Conservation (phyloP, 2,797 vertebrate genomes). For the Phylloscopus collybita region DNA sequence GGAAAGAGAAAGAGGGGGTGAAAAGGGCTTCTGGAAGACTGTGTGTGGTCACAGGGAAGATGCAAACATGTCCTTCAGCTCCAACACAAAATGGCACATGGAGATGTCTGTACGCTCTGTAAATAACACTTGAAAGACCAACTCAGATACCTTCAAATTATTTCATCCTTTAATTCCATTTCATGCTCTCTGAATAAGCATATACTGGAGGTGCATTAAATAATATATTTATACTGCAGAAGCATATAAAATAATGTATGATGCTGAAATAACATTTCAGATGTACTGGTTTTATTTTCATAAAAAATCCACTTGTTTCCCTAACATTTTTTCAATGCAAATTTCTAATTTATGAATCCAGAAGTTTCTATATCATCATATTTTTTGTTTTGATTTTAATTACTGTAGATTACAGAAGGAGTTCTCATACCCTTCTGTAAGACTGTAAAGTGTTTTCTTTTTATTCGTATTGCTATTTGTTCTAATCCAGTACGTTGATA, state of each 20-base stretch:
- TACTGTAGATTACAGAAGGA: not conserved
- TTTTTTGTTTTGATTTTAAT: not conserved
- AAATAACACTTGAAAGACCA: not conserved
- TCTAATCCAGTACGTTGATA: not conserved
- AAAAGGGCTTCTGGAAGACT: not conserved
- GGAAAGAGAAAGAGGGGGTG: not conserved
- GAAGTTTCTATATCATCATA: not conserved
- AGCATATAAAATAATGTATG: not conserved
- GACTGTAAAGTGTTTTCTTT: not conserved
- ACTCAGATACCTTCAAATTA: not conserved
- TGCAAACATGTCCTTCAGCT: not conserved
- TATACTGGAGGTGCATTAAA: not conserved
- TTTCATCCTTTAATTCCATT: not conserved
- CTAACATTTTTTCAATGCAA: not conserved
- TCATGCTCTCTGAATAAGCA: not conserved
- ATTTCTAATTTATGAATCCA: not conserved
- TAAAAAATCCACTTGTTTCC: not conserved
- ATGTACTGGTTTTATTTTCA: not conserved
- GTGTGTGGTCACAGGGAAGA: not conserved
- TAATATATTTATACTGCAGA: not conserved
- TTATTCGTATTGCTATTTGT: not conserved
- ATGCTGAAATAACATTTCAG: not conserved
- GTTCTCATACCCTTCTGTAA: not conserved
- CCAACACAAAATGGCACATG: rapidly evolving
- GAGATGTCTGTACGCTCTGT: not conserved